Evolutionary conservation across 2,113 vertebrate species (phyloP), one percentile per base, ranked within the genome.

Genomic region (Amphilophus citrinellus): DNA sequence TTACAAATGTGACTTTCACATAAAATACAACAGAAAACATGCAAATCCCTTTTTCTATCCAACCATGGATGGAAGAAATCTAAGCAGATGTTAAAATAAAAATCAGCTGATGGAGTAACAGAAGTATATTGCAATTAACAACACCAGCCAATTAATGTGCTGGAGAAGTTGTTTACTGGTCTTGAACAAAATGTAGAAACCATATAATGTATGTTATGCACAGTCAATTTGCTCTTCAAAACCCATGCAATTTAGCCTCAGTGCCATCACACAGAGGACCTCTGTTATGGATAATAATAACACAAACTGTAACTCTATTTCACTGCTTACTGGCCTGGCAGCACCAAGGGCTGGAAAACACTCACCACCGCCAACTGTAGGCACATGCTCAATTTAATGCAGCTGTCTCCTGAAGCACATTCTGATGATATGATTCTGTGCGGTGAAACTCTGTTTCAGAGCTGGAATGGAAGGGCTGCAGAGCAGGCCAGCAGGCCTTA

Each of bases 371-470:
- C 84, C 87, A 92, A 92, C 42, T 75, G 58, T 30, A 85, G 80
- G 83, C 88, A 83, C 91, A 92, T 77, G 92, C 88, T 92, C 93
- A 91, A 89, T 92, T 90, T 91, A 85, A 83, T 75, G 79, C 89
- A 86, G 89, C 88, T 87, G 87, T 89, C 88, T 93, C 87, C 82
- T n/a, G 66, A 53, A 91, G 87, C 85, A 83, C 84, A 86, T 39
- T 50, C 88, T 58, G 79, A 58, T 84, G 88, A 92, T 90, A 81
- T 79, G 82, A 91, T 84, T 76, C 39, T 87, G 86, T 79, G 82
- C 79, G 88, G 77, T 88, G 81, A 71, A 88, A 90, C 81, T 77
- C 82, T 82, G 76, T 76, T 89, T 85, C 81, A 79, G 73, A 87
- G 79, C 77, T 73, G 76, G 63, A 59, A 58, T 10, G 80, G 57